These are phyloP conservation scores for Lathamus discolor DNA, from an alignment of 2,113 vertebrate species.

Conservation along the genomic window DNA sequence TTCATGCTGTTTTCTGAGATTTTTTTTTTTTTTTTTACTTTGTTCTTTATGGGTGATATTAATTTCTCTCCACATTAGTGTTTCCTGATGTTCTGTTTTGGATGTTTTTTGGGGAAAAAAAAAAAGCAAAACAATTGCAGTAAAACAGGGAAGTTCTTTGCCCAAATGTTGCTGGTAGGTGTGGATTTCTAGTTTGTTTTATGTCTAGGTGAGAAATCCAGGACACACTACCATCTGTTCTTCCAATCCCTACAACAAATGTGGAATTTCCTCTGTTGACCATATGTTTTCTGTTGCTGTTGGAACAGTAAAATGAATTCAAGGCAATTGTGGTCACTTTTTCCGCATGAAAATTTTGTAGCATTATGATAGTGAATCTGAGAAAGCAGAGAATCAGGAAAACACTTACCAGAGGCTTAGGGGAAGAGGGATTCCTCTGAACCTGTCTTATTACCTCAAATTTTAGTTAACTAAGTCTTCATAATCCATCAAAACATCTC, in stretches of 20 bases:
- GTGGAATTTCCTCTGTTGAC: background rate
- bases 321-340: background rate
- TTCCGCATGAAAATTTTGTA: background rate
- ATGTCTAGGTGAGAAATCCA: constrained; percentile 5
- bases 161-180: background rate
- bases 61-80: background rate
- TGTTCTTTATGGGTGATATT: background rate
- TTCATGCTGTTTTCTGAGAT: background rate
- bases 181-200: background rate
- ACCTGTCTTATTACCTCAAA: background rate
- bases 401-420: background rate
- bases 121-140: background rate
- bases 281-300: background rate
- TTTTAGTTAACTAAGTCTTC: background rate
- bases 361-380: background rate
- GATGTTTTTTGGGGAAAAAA: background rate
- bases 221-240: background rate
- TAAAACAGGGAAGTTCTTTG: background rate
- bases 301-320: background rate
- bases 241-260: background rate
- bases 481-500: background rate
- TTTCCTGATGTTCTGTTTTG: background rate
- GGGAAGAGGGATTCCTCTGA: background rate
- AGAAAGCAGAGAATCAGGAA: background rate
- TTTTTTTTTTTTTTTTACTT: background rate